A percentile compares a stretch with the other conserved stretches of the same genome.
These are phyloP conservation scores for Leptodactylus fallax DNA, from an alignment of 2,797 vertebrate genomes.

Conservation along the genomic window DNA sequence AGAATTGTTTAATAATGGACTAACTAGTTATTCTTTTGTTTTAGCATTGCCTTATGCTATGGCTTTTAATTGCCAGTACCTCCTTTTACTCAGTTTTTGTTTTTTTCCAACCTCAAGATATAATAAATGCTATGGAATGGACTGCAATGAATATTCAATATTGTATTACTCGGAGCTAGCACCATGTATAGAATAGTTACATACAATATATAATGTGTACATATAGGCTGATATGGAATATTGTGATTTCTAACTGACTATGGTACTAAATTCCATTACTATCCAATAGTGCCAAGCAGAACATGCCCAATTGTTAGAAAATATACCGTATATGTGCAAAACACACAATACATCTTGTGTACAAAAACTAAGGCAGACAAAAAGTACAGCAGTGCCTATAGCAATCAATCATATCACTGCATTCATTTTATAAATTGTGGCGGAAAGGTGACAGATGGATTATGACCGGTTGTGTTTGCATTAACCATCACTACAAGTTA, in stretches of 20 bases:
- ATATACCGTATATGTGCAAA: not conserved
- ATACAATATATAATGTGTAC: not conserved
- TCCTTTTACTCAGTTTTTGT: not conserved
- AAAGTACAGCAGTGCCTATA: not conserved
- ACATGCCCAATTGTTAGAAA: not conserved
- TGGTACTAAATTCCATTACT: slow-evolving; percentile 16
- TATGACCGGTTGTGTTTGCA: not conserved
- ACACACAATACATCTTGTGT: not conserved
- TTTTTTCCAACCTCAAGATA: not conserved
- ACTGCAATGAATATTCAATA: not conserved
- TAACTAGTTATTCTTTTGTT: not conserved
- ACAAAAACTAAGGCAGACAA: not conserved
- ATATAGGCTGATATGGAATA: not conserved
- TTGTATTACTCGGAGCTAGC: not conserved
- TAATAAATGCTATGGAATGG: not conserved
- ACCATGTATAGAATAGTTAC: slow-evolving; percentile 16
- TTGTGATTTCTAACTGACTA: not conserved
- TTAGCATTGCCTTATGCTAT: not conserved
- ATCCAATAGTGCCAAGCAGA: not conserved
- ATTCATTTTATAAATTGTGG: not conserved
- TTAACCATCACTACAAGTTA: too few species aligned
- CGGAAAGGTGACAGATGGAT: not conserved
- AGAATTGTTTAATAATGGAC: not conserved
- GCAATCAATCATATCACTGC: not conserved
- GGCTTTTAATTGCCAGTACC: not conserved